Conservation (phyloP, 2,888 invertebrate species). For the Athripsodes cinereus region DNA sequence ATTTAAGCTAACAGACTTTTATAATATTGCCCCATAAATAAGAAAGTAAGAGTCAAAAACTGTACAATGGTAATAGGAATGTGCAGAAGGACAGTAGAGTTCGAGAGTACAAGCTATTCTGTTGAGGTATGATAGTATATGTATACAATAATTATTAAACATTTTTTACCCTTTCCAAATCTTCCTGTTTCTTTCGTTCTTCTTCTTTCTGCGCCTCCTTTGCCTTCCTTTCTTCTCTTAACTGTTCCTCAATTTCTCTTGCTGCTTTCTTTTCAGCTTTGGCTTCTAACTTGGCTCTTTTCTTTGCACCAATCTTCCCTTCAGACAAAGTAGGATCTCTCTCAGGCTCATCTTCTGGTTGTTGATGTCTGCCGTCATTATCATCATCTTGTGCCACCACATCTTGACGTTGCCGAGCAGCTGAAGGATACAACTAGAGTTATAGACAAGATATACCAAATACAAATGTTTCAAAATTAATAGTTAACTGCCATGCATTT, state of each 20-base stretch:
- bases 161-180: constrained; percentile 58
- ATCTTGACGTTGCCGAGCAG: constrained; percentile 38
- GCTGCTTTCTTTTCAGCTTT: constrained; percentile 82
- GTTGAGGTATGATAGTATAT: too few species aligned
- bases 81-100: too few species aligned
- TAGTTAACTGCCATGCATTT: not conserved
- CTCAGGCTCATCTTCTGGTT: constrained; percentile 32
- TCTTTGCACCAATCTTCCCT: constrained; percentile 89
- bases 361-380: constrained; percentile 50
- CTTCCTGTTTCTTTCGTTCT: constrained; percentile 67
- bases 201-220: constrained; percentile 69
- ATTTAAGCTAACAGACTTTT: too few species aligned
- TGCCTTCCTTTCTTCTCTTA: constrained; percentile 74
- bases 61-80: too few species aligned
- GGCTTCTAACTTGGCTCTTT: constrained; percentile 87
- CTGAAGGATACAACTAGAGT: constrained; percentile 30
- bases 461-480: not conserved
- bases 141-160: too few species aligned
- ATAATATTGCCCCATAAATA: too few species aligned
- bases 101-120: too few species aligned
- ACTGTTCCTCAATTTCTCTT: constrained; percentile 72
- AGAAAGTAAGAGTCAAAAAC: too few species aligned
- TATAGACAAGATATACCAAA: not conserved
- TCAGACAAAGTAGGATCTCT: constrained; percentile 37
- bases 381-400: constrained; percentile 46